Percentiles rank a stretch among this genome's conserved stretches.
These are phyloP conservation scores for Podargus strigoides DNA, from an alignment of 2,797 vertebrate genomes.

Conservation along the genomic window DNA sequence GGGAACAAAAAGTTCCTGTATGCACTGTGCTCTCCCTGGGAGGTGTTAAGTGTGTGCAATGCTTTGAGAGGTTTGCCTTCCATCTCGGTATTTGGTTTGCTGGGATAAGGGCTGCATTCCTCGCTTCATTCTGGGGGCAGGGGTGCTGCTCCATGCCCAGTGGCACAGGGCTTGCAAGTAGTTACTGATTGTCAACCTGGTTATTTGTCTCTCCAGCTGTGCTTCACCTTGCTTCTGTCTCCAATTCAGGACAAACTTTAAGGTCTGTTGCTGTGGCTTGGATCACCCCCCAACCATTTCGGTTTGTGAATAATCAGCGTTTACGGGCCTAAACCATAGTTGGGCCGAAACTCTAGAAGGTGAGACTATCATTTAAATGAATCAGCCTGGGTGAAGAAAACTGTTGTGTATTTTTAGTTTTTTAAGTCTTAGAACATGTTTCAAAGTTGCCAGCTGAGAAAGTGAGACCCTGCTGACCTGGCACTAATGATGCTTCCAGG, in stretches of 20 bases:
- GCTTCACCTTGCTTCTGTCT: not conserved
- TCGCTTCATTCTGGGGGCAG: rapidly evolving
- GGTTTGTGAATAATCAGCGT: not conserved
- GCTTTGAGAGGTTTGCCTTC: not conserved
- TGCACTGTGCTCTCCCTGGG: not conserved
- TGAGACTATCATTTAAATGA: not conserved
- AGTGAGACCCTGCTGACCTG: not conserved
- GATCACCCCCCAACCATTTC: not conserved
- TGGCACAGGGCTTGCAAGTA: not conserved
- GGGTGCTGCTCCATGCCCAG: not conserved
- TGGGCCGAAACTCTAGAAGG: not conserved
- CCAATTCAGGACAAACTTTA: not conserved
- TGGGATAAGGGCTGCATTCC: conserved; percentile 20
- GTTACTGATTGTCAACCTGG: not conserved
- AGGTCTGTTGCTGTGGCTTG: not conserved
- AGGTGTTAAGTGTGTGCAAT: conserved; percentile 24
- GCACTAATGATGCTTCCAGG: not conserved
- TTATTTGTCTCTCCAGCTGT: not conserved
- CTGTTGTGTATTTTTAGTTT: not conserved
- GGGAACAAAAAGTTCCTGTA: conserved; percentile 8
- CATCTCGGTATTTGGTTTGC: not conserved
- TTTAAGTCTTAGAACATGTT: not conserved
- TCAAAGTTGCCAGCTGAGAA: not conserved
- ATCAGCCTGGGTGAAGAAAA: not conserved
- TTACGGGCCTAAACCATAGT: not conserved